Percentiles rank a stretch among this genome's conserved stretches.
These are phyloP conservation scores for Oxystoma pomonae DNA, from an alignment of 2,888 invertebrate genomes.

Conservation along the genomic window DNA sequence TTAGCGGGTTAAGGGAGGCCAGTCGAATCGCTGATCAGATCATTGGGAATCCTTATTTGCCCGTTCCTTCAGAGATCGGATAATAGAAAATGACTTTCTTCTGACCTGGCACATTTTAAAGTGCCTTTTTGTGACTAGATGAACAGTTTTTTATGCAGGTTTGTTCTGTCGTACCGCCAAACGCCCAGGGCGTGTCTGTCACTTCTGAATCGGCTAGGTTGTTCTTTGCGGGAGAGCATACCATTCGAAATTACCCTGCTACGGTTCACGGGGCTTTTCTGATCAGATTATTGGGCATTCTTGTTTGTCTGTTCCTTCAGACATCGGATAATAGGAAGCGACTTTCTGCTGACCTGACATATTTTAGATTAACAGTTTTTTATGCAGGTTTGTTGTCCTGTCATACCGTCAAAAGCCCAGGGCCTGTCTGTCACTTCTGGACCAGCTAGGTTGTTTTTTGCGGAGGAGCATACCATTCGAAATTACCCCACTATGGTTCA, in stretches of 20 bases:
- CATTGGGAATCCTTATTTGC: constrained; percentile 68
- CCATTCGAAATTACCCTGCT: constrained; percentile 96
- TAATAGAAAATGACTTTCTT: constrained; percentile 92
- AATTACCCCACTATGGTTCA: constrained; percentile 99
- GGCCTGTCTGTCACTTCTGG: constrained; percentile 44
- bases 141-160: no score
- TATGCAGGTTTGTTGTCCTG: no score
- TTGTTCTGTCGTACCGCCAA: constrained; percentile 82
- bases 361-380: no score
- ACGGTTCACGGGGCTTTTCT: constrained; percentile 98
- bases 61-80: constrained; percentile 58
- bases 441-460: constrained; percentile 61
- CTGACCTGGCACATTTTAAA: constrained; percentile 92
- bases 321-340: no score
- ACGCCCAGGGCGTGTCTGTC: constrained; percentile 46
- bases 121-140: constrained; percentile 83
- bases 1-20: constrained; percentile 94
- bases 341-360: no score
- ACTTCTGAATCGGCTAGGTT: constrained; percentile 52
- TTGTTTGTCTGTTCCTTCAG: constrained; percentile 53
- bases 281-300: constrained; percentile 82
- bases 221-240: constrained; percentile 89
- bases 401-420: constrained; percentile 62
- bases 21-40: constrained; percentile 91
- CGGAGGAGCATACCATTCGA: constrained; percentile 96